phyloP scores from a whole-genome alignment of 2,888 invertebrate genomes.

The Synergus japonicus region DNA sequence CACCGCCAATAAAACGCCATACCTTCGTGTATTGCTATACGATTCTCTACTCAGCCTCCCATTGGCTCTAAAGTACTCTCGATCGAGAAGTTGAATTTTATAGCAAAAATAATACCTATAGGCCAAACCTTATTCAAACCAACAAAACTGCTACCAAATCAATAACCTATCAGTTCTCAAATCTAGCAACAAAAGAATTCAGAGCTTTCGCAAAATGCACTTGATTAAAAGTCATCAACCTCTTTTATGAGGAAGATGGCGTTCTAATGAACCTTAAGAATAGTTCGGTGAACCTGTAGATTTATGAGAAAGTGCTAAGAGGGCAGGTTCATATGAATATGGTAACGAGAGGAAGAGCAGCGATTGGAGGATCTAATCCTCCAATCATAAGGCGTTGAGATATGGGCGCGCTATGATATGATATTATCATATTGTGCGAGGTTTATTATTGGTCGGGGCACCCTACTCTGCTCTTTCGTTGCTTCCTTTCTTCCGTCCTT shows the following conservation, averaged over 20 bases:
- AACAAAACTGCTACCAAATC: neutral
- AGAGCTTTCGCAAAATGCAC: neutral
- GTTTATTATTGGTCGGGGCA: constrained; percentile 75
- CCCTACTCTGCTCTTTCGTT: constrained; percentile 68
- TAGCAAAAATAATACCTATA: constrained; percentile 55
- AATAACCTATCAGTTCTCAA: neutral
- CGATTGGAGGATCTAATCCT: constrained; percentile 67
- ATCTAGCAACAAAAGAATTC: neutral
- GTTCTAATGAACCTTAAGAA: constrained; percentile 2
- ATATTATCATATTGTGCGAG: constrained; percentile 76
- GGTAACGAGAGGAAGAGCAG: constrained; percentile 51
- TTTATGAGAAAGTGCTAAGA: constrained; percentile 23
- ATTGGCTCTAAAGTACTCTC: constrained; percentile 76
- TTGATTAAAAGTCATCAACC: neutral
- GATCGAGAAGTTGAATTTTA: constrained; percentile 76
- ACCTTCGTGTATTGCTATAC: constrained; percentile 74
- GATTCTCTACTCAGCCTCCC: constrained; percentile 73
- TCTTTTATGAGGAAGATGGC: neutral
- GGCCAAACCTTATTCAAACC: neutral
- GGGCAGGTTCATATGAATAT: constrained; percentile 59
- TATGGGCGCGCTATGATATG: constrained; percentile 75
- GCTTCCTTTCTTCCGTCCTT: constrained; percentile 66
- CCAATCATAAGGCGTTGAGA: constrained; percentile 72
- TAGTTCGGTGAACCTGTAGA: constrained; percentile 7
- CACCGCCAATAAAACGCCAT: constrained; percentile 76